Conservation (phyloP, 2,888 invertebrate species). For the Troglohyphantes excavatus region DNA sequence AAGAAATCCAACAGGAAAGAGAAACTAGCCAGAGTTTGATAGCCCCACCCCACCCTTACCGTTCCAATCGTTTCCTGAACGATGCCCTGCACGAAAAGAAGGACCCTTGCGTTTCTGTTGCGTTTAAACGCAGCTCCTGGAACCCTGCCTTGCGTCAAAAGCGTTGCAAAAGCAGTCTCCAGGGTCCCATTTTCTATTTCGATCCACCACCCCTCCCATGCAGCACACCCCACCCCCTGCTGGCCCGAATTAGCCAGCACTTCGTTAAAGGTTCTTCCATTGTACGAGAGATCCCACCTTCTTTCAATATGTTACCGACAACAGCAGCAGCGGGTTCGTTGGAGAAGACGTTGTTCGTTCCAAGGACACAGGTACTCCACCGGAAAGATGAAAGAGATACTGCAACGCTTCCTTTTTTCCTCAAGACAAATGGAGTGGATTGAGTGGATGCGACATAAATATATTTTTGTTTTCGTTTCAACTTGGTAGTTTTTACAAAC, state of each 20-base stretch:
- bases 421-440: neutral
- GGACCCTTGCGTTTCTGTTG: neutral
- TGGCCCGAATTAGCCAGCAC: constrained; percentile 37
- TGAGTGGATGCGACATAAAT: neutral
- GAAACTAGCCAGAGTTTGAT: neutral
- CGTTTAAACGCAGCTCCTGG: constrained; percentile 21
- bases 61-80: constrained; percentile 31
- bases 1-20: neutral
- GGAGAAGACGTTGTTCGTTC: neutral
- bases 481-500: neutral
- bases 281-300: neutral
- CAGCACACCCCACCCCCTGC: constrained; percentile 12
- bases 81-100: constrained; percentile 17
- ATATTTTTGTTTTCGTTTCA: neutral
- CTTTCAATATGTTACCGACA: neutral
- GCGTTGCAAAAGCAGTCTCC: constrained; percentile 14
- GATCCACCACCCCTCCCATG: neutral
- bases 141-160: constrained; percentile 19
- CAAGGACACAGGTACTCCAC: constrained; percentile 53
- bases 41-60: constrained; percentile 1
- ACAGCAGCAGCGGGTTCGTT: constrained; percentile 1
- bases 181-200: constrained; percentile 50
- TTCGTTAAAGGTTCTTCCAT: constrained; percentile 37
- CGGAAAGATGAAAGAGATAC: constrained; percentile 41
- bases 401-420: neutral